Evolutionary conservation across 2,797 vertebrate species (phyloP).

Genomic region (Tapera naevia): DNA sequence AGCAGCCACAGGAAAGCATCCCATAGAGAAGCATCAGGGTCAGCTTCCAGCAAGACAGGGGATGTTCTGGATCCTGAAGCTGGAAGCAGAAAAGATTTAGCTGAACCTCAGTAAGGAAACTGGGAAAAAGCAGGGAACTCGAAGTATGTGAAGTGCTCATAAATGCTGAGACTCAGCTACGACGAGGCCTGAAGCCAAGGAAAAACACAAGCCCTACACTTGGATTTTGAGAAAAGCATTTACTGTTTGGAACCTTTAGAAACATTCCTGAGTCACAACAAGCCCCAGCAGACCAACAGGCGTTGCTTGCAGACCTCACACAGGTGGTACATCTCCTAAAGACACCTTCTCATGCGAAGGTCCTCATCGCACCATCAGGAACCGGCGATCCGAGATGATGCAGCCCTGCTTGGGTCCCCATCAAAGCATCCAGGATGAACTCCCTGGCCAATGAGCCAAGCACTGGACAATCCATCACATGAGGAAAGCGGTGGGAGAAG

Average conservation of each 20-base stretch:
- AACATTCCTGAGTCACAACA: background rate
- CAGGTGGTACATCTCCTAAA: background rate
- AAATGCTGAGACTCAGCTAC: background rate
- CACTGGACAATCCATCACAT: fast-evolving
- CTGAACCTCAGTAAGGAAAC: background rate
- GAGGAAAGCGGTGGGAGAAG: background rate
- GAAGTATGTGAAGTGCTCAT: fast-evolving
- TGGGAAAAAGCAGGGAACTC: background rate
- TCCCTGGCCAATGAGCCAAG: background rate
- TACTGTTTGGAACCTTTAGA: conserved; percentile 20
- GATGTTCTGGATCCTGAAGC: background rate
- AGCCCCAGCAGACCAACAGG: background rate
- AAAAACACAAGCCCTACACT: background rate
- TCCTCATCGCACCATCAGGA: background rate
- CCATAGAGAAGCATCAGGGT: background rate
- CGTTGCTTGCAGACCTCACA: background rate
- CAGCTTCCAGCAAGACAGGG: background rate
- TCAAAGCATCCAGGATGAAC: fast-evolving
- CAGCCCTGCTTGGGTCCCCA: background rate
- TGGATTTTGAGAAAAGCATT: background rate
- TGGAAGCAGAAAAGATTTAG: background rate
- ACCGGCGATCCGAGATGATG: fast-evolving
- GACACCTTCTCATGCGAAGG: fast-evolving
- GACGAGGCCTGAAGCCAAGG: background rate
- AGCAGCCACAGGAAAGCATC: background rate